Evolutionary conservation across 2,888 invertebrate species (phyloP).

Genomic region (Cryptocephalus primarius): DNA sequence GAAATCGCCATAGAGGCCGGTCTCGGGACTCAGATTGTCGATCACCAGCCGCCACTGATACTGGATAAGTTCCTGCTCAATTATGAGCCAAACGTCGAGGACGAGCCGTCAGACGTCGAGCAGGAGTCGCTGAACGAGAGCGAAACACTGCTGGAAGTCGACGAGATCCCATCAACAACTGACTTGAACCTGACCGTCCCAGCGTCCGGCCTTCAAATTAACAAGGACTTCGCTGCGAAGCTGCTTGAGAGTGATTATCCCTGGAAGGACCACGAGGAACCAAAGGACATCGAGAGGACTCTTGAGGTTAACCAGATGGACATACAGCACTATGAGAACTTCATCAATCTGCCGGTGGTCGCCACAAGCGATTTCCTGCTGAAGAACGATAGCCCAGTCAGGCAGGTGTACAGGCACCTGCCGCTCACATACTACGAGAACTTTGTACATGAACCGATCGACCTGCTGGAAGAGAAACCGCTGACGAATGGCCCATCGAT

Average conservation of each 20-base stretch:
- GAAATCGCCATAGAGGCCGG: constrained; percentile 41
- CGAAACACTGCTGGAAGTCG: neutral
- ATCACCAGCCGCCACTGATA: constrained; percentile 26
- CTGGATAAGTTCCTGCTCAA: constrained; percentile 24
- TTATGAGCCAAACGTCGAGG: constrained; percentile 14
- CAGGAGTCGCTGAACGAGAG: neutral
- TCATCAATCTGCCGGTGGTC: constrained; percentile 32
- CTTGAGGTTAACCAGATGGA: constrained; percentile 53
- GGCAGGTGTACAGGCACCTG: constrained; percentile 8
- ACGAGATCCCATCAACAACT: constrained; percentile 1
- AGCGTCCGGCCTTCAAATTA: constrained; percentile 8
- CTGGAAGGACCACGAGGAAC: constrained; percentile 47
- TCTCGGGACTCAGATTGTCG: constrained; percentile 28
- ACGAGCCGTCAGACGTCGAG: neutral
- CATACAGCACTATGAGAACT: constrained; percentile 57
- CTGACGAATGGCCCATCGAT: constrained; percentile 39
- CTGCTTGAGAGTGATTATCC: constrained; percentile 38
- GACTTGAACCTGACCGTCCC: neutral
- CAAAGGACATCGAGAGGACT: constrained; percentile 54
- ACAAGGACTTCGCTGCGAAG: constrained; percentile 32
- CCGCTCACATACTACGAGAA: constrained; percentile 26
- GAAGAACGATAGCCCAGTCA: constrained; percentile 10
- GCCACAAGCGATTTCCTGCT: constrained; percentile 7
- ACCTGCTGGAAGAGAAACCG: constrained; percentile 11
- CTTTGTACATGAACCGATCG: constrained; percentile 15